phyloP scores from a whole-genome alignment of 1,140 invertebrate species.

The Drosophila lowei region DNA sequence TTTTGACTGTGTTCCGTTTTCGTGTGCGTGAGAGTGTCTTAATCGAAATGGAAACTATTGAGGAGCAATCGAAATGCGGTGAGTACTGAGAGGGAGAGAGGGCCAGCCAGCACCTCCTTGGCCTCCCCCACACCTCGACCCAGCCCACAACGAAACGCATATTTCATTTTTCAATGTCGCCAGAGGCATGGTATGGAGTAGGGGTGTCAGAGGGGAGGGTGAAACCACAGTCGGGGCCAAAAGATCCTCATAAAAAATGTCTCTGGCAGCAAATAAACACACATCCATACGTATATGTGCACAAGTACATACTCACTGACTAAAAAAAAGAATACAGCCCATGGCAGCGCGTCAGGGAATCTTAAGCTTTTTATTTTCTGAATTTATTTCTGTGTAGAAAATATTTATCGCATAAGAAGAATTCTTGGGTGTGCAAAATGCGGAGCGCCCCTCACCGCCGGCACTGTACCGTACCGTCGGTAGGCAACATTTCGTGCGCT shows the following conservation, averaged over 20 bases:
- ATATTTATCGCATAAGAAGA: conserved; percentile 44
- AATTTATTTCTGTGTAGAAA: conserved; percentile 63
- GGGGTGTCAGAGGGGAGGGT: background rate
- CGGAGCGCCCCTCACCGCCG: conserved; percentile 15
- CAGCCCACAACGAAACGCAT: conserved; percentile 17
- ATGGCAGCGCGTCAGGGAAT: conserved; percentile 52
- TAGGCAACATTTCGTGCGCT: conserved; percentile 21
- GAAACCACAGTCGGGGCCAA: conserved; percentile 52
- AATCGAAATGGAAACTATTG: conserved; percentile 73
- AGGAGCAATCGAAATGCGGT: conserved; percentile 79
- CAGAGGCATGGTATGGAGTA: background rate
- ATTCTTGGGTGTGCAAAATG: conserved; percentile 54
- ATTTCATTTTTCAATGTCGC: conserved; percentile 59
- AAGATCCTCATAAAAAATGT: conserved; percentile 70
- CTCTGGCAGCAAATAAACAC: conserved; percentile 61
- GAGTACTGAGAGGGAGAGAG: conserved; percentile 29
- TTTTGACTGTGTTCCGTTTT: conserved; percentile 18
- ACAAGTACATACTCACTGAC: conserved; percentile 16
- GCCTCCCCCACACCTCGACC: background rate
- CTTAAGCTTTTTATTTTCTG: conserved; percentile 61
- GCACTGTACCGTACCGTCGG: conserved; percentile 50
- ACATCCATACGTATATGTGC: conserved; percentile 41
- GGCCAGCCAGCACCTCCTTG: conserved; percentile 39
- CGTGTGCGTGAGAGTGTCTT: conserved; percentile 26
- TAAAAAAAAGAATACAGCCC: conserved; percentile 41